Evolutionary conservation across 2,797 vertebrate species (phyloP), one percentile per base, ranked within the genome.

Genomic region (Schizopygopsis pylzovi): DNA sequence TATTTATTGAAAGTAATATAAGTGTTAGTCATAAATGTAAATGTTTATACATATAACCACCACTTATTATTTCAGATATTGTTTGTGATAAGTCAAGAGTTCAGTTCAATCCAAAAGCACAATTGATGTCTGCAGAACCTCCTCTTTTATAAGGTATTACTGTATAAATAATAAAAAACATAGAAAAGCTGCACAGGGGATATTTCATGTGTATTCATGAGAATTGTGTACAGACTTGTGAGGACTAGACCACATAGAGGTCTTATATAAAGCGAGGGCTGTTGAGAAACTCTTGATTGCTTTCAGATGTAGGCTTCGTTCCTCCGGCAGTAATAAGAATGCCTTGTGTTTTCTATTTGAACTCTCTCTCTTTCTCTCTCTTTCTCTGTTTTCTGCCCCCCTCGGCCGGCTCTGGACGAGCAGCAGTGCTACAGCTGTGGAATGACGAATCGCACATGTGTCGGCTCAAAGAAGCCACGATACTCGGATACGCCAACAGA

Each of bases 271-370:
- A 75, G 25, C 8, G 22, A 49, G 72, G 79, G 37, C 52, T 71
- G 68, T 80, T 61, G 9, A 61, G 83, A 70, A 79, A 59, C 79
- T 61, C 63, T 4, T 86, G 83, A 86, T 83, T 83, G 49, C 76
- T 83, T 83, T 86, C 84, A 88, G 84, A 86, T 85, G 83, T 63
- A 49, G 28, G 10, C 16, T 15, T 56, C 54, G 20, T 28, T 71
- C 85, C 61, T 49, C 59, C 25, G 61, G 78, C 75, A 56, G 33
- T 39, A 41, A 77, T 56, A 77, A 77, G 75, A 77, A 56, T 56
- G 75, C 75, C 52, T 77, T 79, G 56, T 79, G 54, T 63, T 79
- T 61, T 39, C 63, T 39, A 47, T 68, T 54, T 68, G 18, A 68
- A 16, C 65, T 70, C 79, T 52, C 33, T 81, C 63, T 68, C n/a